Evolutionary conservation across 2,113 vertebrate genomes (phyloP).

Genomic region (Oreochromis tanganicae): DNA sequence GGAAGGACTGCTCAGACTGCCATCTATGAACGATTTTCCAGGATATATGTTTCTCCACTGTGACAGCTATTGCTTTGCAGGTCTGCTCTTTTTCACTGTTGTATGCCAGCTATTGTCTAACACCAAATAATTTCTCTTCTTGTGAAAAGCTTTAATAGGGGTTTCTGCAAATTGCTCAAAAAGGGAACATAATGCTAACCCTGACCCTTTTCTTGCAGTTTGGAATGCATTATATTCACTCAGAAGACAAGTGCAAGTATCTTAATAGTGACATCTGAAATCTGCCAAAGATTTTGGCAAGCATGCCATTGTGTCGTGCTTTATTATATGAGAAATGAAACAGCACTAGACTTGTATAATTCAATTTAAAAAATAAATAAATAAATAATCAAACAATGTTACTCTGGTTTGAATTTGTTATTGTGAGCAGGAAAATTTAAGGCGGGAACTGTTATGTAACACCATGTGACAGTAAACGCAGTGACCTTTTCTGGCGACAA

Average conservation of each 20-base stretch:
- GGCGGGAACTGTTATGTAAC: not conserved
- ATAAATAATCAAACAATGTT: not conserved
- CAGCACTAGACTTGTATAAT: not conserved
- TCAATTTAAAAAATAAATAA: not conserved
- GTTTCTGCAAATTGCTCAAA: not conserved
- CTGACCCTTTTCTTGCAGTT: not conserved
- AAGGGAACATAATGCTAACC: not conserved
- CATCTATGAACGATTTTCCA: not conserved
- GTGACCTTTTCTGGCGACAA: constrained; percentile 35
- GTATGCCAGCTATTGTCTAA: not conserved
- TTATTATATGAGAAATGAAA: constrained; percentile 12
- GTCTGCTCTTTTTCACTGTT: constrained; percentile 22
- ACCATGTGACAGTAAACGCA: not conserved
- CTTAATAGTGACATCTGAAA: not conserved
- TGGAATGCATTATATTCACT: not conserved
- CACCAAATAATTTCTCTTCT: not conserved
- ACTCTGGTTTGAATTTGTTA: not conserved
- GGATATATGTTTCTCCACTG: not conserved
- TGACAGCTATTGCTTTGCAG: not conserved
- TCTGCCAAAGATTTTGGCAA: not conserved
- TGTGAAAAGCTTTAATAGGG: not conserved
- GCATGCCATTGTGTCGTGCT: not conserved
- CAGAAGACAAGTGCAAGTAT: not conserved
- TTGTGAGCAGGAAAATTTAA: not conserved
- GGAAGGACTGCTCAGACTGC: not conserved